A percentile compares a stretch with the other conserved stretches of the same genome.
These are phyloP conservation scores for Ischnus inquisitorius DNA, from an alignment of 2,888 invertebrate genomes.

Conservation along the genomic window DNA sequence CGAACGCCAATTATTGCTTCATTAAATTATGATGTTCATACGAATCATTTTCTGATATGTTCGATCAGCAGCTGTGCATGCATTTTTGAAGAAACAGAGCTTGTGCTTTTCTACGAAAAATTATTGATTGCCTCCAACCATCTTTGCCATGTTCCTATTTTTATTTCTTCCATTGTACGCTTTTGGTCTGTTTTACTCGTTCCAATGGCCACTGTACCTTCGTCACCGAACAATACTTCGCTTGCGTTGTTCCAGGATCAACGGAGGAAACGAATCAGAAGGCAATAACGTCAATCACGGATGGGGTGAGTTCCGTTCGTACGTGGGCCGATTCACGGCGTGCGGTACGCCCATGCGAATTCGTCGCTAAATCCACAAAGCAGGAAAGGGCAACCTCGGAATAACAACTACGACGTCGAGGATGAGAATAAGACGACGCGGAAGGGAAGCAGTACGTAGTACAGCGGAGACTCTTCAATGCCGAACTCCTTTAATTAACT, in stretches of 20 bases:
- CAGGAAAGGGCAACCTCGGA: not conserved
- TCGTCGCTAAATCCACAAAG: not conserved
- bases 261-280: constrained; percentile 65
- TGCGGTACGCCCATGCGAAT: not conserved
- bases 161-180: not conserved
- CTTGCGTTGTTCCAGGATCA: constrained; percentile 22
- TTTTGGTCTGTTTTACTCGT: not conserved
- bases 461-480: not conserved
- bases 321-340: not conserved
- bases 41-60: too few relatives aligned
- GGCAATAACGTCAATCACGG: constrained; percentile 68
- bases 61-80: too few relatives aligned
- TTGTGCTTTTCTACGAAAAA: constrained; percentile 6
- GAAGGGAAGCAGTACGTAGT: constrained; percentile 1
- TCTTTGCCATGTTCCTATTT: constrained; percentile 11
- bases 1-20: too few relatives aligned
- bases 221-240: not conserved
- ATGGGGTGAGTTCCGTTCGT: not conserved
- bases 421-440: constrained; percentile 6
- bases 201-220: constrained; percentile 13
- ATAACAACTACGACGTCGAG: not conserved
- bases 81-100: not conserved
- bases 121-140: constrained; percentile 1
- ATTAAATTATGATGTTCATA: too few relatives aligned
- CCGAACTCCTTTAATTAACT: constrained; percentile 54